Evolutionary conservation across 2,113 vertebrate genomes (phyloP).

Genomic region (Clarias magur): DNA sequence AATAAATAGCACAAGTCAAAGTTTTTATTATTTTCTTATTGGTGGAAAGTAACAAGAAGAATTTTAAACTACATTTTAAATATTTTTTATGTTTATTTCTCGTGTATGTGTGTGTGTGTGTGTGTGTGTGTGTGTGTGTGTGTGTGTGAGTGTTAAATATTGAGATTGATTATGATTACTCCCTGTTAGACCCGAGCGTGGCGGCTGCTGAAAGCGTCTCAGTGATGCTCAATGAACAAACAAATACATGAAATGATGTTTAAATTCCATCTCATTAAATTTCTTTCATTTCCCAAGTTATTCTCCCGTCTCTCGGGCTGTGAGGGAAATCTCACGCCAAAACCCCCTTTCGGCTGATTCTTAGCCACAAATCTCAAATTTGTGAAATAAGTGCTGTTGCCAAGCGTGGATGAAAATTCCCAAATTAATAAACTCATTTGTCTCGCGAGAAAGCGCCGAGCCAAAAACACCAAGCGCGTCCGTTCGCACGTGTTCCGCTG

Average conservation of each 20-base stretch:
- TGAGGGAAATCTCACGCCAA: background rate
- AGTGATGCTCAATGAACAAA: background rate
- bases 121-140: background rate
- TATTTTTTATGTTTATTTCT: too few species aligned
- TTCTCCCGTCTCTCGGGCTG: background rate
- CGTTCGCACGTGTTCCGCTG: background rate
- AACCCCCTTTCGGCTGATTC: background rate
- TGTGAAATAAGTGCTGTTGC: background rate
- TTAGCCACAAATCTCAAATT: background rate
- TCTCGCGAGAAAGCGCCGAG: background rate
- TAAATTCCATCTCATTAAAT: background rate
- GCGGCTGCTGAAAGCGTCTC: background rate
- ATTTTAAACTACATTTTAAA: too few species aligned
- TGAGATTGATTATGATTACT: background rate
- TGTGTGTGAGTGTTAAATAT: background rate
- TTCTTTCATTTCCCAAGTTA: background rate
- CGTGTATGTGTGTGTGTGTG: background rate
- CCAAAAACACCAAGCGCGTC: background rate
- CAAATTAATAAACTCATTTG: conserved; percentile 23
- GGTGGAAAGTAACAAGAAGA: background rate
- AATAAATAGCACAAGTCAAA: too few species aligned
- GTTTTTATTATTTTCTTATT: background rate
- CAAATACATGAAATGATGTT: background rate
- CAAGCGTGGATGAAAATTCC: conserved; percentile 3
- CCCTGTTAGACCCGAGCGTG: background rate